Percentiles rank a stretch among this genome's conserved stretches.
phyloP scores from a whole-genome alignment of 2,113 vertebrate species.

The Halichoerus grypus region DNA sequence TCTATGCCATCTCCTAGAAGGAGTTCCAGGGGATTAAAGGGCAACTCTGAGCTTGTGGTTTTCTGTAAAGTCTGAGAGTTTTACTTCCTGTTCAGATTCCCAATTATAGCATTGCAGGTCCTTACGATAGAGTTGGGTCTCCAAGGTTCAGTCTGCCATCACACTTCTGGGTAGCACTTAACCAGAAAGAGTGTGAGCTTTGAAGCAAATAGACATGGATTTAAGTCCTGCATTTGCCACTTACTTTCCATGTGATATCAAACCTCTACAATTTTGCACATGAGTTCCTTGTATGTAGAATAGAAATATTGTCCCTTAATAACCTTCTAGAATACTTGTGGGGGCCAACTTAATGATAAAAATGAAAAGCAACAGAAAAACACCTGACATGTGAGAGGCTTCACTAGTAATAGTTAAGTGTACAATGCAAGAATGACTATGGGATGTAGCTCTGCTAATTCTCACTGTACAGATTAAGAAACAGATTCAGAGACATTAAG shows the following conservation, averaged over 20 bases:
- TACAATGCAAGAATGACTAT: neutral
- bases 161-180: neutral
- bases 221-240: neutral
- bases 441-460: neutral
- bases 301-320: neutral
- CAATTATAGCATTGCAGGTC: neutral
- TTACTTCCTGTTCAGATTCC: neutral
- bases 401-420: neutral
- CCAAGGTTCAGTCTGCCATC: neutral
- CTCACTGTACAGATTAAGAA: neutral
- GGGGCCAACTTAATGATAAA: neutral
- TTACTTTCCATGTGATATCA: neutral
- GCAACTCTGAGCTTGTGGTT: neutral
- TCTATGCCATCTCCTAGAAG: neutral
- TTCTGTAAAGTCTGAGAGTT: neutral
- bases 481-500: neutral
- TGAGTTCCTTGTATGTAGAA: neutral
- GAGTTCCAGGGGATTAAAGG: neutral
- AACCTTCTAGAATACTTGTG: neutral
- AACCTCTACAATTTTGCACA: neutral
- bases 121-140: neutral
- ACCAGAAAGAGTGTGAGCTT: neutral
- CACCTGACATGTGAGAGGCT: neutral
- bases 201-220: neutral
- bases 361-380: neutral